Conservation (phyloP, 2,797 vertebrate genomes). For the Silurus lanzhouensis region DNA sequence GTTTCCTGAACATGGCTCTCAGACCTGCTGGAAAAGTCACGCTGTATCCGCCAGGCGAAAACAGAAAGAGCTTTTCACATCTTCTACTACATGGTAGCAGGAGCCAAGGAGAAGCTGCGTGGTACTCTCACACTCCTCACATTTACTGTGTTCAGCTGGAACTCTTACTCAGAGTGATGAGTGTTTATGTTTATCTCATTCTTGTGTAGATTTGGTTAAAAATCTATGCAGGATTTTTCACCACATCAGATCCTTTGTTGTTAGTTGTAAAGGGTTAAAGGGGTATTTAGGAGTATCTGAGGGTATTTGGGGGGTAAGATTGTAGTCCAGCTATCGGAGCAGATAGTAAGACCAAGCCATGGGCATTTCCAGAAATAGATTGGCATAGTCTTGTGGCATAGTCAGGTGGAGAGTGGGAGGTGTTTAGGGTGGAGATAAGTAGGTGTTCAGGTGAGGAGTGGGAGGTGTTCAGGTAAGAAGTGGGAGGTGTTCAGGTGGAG, state of each 20-base stretch:
- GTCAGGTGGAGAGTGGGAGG: not conserved
- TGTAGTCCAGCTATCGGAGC: not conserved
- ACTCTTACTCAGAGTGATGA: not conserved
- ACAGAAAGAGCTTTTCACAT: slow-evolving; percentile 94
- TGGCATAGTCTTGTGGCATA: not conserved
- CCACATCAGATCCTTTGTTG: not conserved
- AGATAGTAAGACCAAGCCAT: not conserved
- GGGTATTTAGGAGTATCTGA: not conserved
- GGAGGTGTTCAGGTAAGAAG: not conserved
- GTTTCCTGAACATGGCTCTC: slow-evolving; percentile 40
- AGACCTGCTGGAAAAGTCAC: slow-evolving; percentile 97
- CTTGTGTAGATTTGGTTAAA: not conserved
- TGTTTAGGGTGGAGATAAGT: not conserved
- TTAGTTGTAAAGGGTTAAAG: not conserved
- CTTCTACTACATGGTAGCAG: slow-evolving; percentile 94
- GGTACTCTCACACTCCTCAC: slow-evolving; percentile 54
- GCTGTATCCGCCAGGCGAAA: slow-evolving; percentile 89
- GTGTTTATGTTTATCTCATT: not conserved
- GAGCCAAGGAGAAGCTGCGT: slow-evolving; percentile 80
- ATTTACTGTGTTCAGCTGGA: no score
- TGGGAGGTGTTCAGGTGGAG: not conserved
- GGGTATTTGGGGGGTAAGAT: not conserved
- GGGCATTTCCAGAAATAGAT: not conserved
- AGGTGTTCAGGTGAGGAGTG: not conserved
- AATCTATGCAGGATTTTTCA: no score